Base-by-base conservation (phyloP, 2,113 vertebrate species). In the Myrmecophaga tridactyla region DNA sequence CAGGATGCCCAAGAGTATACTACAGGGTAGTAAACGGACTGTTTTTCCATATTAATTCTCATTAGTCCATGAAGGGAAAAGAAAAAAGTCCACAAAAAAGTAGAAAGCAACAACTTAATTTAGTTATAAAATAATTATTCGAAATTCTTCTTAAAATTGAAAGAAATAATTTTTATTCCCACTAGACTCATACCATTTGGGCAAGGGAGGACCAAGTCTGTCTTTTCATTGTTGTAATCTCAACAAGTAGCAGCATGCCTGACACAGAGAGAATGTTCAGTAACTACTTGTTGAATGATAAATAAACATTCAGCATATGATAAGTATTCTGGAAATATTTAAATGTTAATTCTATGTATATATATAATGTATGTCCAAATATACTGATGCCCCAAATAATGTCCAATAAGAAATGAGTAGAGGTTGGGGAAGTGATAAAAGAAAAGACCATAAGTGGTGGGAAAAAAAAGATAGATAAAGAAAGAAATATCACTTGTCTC, bases 81-180 rank as follows among this genome's bases (percentile, higher is more conserved):
- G 81, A 51, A 69, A 34, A 73, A 89, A 60, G 8, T 25, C 21
- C 20, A 85, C 21, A 88, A 83, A 63, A 56, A 92, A 48, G 12
- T 56, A 89, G 95, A 90, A 20, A 51, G 36, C 8, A 92, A 94
- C 18, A 92, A 94, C 18, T 86, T 53, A 48, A 81, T 65, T 75
- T 77, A 92, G 34, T 81, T 81, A 67, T 70, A 92, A 94, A 96
- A 65, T 3, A 80, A 14, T 84, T n/a, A 31, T 69, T 93, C 58
- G 56, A 88, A 88, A 93, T 72, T 94, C 92, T 69, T 88, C 39
- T 86, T 48, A 75, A 83, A 95, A 81, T 41, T 70, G 65, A 90
- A 93, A 82, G 62, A 89, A 83, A 29, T 51, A 76, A 85, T 75
- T 17, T 89, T 90, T 86, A 81, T 48, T 94, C 36, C 31, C 6